Evolutionary conservation across 2,888 invertebrate species (phyloP).

Genomic region (Tricholauxania praeusta): DNA sequence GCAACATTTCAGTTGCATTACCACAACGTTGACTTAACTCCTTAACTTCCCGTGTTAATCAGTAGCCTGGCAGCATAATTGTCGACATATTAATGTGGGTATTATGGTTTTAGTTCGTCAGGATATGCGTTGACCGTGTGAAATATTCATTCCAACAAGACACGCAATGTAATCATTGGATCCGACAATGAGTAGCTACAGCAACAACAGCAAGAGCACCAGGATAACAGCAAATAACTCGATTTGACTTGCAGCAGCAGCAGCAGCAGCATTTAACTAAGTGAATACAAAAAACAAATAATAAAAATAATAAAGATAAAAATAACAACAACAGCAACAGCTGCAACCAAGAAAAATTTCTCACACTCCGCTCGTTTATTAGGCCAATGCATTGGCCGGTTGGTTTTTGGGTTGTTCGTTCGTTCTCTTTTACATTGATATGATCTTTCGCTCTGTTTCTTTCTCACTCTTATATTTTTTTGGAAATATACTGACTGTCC

Average conservation of each 20-base stretch:
- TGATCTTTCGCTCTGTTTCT: constrained; percentile 48
- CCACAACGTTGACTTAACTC: constrained; percentile 1
- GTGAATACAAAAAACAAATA: constrained; percentile 33
- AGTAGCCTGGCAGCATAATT: constrained; percentile 2
- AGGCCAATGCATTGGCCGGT: constrained; percentile 7
- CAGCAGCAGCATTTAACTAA: constrained; percentile 11
- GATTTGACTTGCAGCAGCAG: constrained; percentile 26
- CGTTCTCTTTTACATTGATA: constrained; percentile 9
- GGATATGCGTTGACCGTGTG: constrained; percentile 36
- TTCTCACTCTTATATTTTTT: not conserved
- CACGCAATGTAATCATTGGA: constrained; percentile 26
- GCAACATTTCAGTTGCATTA: not conserved
- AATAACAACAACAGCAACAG: constrained; percentile 61
- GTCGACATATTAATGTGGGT: not conserved
- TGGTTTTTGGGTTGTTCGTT: not conserved
- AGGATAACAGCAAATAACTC: constrained; percentile 31
- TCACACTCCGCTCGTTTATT: constrained; percentile 58
- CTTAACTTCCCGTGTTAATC: constrained; percentile 21
- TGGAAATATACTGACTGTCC: not conserved
- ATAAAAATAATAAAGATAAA: constrained; percentile 31
- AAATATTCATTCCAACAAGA: constrained; percentile 42
- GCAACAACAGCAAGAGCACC: constrained; percentile 15
- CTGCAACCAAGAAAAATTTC: constrained; percentile 65
- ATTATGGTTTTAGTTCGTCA: not conserved
- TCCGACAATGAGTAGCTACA: not conserved